Base-by-base conservation (phyloP, 2,888 invertebrate genomes). In the Hylaea fasciaria region DNA sequence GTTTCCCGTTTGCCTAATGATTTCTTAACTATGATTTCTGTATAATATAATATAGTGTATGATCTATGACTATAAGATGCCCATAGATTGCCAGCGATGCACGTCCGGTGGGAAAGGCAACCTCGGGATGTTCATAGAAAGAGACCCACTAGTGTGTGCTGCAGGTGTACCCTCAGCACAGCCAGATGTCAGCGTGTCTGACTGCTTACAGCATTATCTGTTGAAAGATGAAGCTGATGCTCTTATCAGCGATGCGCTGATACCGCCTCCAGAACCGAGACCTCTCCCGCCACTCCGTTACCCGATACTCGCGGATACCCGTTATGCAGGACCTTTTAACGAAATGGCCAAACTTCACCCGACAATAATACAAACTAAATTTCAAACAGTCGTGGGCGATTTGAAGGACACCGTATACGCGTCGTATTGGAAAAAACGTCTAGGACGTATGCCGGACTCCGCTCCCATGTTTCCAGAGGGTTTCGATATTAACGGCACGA, bases 91-190 rank as follows among this genome's bases (percentile, higher is more conserved):
- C 63, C 77, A 82, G 57, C 77, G 72, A 61, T 77, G 76, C 14
- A 85, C 85, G 10, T 78, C 82, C 0, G 90, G 90, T 17, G 91
- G 91, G 0, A 91, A 91, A 61, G 91, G 91, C 2, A 90, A 91
- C 57, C 37, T 64, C 12, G 89, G 86, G 0, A 85, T 78, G 81
- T 89, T 86, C 51, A 81, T 82, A 55, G 89, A 91, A 57, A 82
- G 90, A 62, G 78, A 83, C 58, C 76, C 80, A n/a, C 82, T 76
- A 14, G 71, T 91, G 44, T 89, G 89, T 65, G 86, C 91, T 1
- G 91, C 90, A 0, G 91, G 91, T 0, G 32, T 88, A 43, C 83
- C 89, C 0, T 78, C 84, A 28, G 80, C 81, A 35, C 89, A 91
- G 55, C 77, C 84, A 0, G 77, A 82, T 53, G 78, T 83, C 0